phyloP scores from a whole-genome alignment of 2,113 vertebrate species.

The Leucoraja erinaceus region DNA sequence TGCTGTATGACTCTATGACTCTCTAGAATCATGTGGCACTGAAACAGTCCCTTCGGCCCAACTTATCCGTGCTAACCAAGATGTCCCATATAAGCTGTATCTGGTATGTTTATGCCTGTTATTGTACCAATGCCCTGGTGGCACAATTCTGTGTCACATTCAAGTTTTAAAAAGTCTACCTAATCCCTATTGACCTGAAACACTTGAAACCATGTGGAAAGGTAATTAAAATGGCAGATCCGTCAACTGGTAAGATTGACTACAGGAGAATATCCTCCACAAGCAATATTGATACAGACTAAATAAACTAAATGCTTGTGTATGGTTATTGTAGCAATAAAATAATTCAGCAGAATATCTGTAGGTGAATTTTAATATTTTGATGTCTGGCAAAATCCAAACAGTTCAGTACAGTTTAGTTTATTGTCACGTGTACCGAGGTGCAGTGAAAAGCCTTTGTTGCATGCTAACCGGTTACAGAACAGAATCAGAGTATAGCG shows the following conservation, averaged over 20 bases:
- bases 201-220: background rate
- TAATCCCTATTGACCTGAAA: background rate
- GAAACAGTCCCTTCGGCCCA: no score
- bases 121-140: background rate
- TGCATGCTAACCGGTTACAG: no score
- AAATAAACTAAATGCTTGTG: slow-evolving; percentile 43
- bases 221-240: slow-evolving; percentile 42
- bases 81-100: background rate
- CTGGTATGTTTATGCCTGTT: background rate
- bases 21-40: no score
- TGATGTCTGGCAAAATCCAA: background rate
- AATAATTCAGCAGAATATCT: background rate
- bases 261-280: slow-evolving; percentile 43
- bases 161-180: background rate
- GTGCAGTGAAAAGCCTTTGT: no score
- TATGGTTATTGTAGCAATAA: background rate
- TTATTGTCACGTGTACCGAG: no score
- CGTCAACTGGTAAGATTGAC: slow-evolving; percentile 45
- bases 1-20: no score
- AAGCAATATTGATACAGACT: slow-evolving; percentile 46
- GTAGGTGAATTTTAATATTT: background rate
- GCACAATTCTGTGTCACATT: background rate
- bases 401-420: no score
- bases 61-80: no score
- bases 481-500: no score